phyloP scores from a whole-genome alignment of 2,113 vertebrate genomes.

The Zapus hudsonius region DNA sequence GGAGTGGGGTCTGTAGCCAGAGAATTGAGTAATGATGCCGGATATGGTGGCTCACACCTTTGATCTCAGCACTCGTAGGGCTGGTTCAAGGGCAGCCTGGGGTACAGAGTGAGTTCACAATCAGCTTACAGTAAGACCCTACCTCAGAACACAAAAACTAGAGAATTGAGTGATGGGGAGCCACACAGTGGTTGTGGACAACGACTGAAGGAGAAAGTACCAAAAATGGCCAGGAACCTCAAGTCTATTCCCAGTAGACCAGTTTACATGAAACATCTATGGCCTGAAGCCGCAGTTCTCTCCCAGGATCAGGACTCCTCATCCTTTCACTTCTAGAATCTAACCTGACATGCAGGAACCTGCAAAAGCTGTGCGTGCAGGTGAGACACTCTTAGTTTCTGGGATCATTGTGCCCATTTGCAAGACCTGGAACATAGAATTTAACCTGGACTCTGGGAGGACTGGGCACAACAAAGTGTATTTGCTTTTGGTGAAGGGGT shows the following conservation, averaged over 20 bases:
- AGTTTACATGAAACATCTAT: accelerated
- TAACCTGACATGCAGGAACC: too few species aligned
- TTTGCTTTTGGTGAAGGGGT: not conserved
- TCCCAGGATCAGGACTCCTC: accelerated
- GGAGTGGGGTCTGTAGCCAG: not conserved
- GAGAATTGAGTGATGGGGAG: not conserved
- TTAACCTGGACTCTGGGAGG: not conserved
- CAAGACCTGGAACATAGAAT: not conserved
- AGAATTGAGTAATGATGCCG: not conserved
- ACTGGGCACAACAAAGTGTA: not conserved
- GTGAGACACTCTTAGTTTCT: not conserved
- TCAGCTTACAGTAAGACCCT: too few species aligned
- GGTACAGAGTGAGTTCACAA: too few species aligned
- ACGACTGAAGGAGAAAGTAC: not conserved
- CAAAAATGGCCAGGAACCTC: not conserved
- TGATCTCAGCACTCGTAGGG: too few species aligned
- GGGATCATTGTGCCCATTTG: not conserved
- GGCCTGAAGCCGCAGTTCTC: not conserved
- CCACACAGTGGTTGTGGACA: not conserved
- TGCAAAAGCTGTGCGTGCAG: not conserved
- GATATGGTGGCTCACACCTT: too few species aligned
- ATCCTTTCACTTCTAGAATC: not conserved
- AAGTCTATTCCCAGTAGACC: not conserved
- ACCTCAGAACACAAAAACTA: too few species aligned
- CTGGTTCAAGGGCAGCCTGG: too few species aligned